Evolutionary conservation across 1,140 invertebrate species (phyloP).

Genomic region (Gonioctena quinquepunctata): DNA sequence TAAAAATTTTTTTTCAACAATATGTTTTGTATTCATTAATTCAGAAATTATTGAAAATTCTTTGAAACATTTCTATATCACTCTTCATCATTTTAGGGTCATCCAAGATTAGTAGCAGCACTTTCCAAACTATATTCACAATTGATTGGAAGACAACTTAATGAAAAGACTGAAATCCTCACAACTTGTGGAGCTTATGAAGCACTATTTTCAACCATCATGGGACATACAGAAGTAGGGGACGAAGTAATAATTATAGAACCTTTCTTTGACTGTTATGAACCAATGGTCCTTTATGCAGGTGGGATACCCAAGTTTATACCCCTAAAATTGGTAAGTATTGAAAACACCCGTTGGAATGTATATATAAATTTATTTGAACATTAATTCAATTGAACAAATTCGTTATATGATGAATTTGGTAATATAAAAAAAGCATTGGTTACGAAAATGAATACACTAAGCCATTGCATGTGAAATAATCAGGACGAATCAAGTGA

Average conservation of each 20-base stretch:
- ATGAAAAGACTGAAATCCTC: constrained; percentile 70
- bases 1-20: background rate
- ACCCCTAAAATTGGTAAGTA: constrained; percentile 77
- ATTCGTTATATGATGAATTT: too few relatives aligned
- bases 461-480: too few relatives aligned
- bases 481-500: too few relatives aligned
- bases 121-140: constrained; percentile 85
- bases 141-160: constrained; percentile 71
- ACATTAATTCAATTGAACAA: too few relatives aligned
- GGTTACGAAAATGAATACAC: too few relatives aligned
- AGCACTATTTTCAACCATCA: constrained; percentile 80
- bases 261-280: constrained; percentile 98
- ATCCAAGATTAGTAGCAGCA: constrained; percentile 85
- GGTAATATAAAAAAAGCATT: too few relatives aligned
- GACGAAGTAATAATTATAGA: constrained; percentile 90
- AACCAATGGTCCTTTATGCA: constrained; percentile 88
- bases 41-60: background rate
- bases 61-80: background rate
- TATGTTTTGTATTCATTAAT: background rate
- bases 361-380: too few relatives aligned
- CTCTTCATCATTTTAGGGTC: constrained; percentile 66
- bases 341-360: too few relatives aligned
- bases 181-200: constrained; percentile 93
- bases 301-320: constrained; percentile 89
- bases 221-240: constrained; percentile 79